Percentiles rank a stretch among this genome's conserved stretches.
phyloP scores from a whole-genome alignment of 2,113 vertebrate species.

The Nestor notabilis region DNA sequence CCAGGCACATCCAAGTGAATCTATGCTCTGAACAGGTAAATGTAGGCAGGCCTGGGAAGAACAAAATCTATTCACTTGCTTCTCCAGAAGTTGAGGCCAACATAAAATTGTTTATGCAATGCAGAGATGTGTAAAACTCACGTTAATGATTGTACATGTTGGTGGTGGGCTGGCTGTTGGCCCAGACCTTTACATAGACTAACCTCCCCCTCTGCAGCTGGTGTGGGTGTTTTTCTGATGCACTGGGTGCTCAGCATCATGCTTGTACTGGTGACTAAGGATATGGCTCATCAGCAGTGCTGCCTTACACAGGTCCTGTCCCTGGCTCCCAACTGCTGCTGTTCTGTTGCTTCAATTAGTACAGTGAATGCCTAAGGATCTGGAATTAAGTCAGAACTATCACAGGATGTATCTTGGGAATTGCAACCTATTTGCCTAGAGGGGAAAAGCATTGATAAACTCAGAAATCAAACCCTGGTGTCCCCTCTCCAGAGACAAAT shows the following conservation, averaged over 20 bases:
- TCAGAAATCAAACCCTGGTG: background rate
- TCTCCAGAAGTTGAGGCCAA: background rate
- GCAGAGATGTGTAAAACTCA: background rate
- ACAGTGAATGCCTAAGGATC: background rate
- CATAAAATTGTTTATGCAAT: background rate
- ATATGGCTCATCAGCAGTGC: background rate
- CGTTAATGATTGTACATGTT: background rate
- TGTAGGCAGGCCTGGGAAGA: background rate
- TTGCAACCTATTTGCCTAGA: background rate
- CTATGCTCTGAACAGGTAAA: background rate
- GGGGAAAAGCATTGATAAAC: background rate
- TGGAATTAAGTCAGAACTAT: background rate
- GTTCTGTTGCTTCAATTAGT: background rate
- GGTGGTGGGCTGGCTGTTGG: background rate
- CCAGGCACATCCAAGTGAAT: background rate
- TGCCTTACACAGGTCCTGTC: background rate
- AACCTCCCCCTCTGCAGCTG: background rate
- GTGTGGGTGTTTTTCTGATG: background rate
- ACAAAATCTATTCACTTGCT: background rate
- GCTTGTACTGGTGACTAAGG: background rate
- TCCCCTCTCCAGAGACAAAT: background rate
- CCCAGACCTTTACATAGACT: background rate
- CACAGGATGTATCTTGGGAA: background rate
- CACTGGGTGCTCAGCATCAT: background rate
- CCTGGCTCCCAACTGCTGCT: background rate